These are phyloP conservation scores for Zygogramma bicolorata DNA, from an alignment of 2,888 invertebrate genomes.

Conservation along the genomic window DNA sequence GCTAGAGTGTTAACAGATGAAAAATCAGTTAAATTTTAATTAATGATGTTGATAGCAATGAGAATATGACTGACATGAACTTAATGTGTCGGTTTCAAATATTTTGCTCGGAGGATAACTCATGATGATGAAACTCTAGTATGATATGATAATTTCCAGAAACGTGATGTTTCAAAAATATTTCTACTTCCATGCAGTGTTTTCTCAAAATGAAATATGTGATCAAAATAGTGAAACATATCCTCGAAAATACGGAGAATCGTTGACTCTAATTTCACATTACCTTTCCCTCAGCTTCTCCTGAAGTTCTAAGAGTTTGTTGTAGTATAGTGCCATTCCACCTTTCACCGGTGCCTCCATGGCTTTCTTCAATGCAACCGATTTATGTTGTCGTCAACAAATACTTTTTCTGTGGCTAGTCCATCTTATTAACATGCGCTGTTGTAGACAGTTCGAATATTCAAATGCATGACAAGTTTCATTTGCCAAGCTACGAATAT, in stretches of 20 bases:
- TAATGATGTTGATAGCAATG: conserved; percentile 15
- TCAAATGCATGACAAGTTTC: conserved; percentile 2
- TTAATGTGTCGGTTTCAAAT: too few species aligned
- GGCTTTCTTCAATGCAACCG: neutral
- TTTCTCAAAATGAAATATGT: neutral
- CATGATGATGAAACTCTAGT: too few species aligned
- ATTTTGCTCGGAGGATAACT: too few species aligned
- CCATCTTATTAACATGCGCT: neutral
- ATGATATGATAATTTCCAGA: too few species aligned
- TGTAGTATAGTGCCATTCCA: conserved; percentile 62
- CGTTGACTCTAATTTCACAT: conserved; percentile 3
- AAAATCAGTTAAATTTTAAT: neutral
- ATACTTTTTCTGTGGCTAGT: neutral
- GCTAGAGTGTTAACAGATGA: too few species aligned
- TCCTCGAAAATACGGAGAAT: conserved; percentile 21
- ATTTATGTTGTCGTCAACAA: neutral
- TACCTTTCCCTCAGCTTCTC: conserved; percentile 65
- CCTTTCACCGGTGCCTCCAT: conserved; percentile 50
- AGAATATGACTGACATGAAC: too few species aligned
- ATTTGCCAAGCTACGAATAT: neutral
- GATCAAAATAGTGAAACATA: neutral
- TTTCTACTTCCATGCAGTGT: neutral
- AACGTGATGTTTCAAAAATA: too few species aligned
- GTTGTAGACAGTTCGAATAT: neutral
- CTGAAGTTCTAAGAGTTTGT: conserved; percentile 63